A percentile compares a stretch with the other conserved stretches of the same genome.
These are phyloP conservation scores for Calliopum simillimum DNA, from an alignment of 2,888 invertebrate species.

Conservation along the genomic window DNA sequence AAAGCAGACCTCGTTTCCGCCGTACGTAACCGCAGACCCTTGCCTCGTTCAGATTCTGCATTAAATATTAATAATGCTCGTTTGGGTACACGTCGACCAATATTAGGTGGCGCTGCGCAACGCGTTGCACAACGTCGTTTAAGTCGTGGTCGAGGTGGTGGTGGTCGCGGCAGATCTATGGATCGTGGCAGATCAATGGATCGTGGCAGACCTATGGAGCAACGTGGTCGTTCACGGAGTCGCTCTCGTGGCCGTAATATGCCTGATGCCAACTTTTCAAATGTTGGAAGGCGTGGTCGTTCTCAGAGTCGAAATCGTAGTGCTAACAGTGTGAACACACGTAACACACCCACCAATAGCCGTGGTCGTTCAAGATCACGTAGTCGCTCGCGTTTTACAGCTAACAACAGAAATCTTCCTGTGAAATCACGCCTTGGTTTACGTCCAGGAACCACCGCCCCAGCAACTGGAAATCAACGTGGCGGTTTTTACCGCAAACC, in stretches of 20 bases:
- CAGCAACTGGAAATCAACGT: slow-evolving; percentile 40
- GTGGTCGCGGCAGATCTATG: slow-evolving; percentile 37
- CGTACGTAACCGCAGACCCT: slow-evolving; percentile 44
- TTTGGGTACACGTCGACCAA: slow-evolving; percentile 52
- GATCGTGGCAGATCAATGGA: slow-evolving; percentile 42
- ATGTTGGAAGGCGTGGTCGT: slow-evolving; percentile 43
- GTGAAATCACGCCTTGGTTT: slow-evolving; percentile 61
- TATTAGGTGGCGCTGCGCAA: slow-evolving; percentile 57
- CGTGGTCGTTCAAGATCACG: slow-evolving; percentile 48
- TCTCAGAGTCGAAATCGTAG: slow-evolving; percentile 47
- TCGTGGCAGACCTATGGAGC: slow-evolving; percentile 27
- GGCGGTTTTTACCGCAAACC: slow-evolving; percentile 39
- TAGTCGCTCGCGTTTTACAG: slow-evolving; percentile 40
- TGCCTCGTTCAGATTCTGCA: slow-evolving; percentile 58
- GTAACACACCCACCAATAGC: slow-evolving; percentile 25
- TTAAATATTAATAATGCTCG: slow-evolving; percentile 57
- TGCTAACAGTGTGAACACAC: too few relatives aligned
- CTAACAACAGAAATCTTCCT: slow-evolving; percentile 46
- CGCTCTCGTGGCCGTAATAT: slow-evolving; percentile 50
- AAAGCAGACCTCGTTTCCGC: slow-evolving; percentile 63
- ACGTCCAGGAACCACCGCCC: slow-evolving; percentile 51
- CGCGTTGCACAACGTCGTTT: slow-evolving; percentile 55
- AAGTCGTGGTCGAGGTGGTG: slow-evolving; percentile 41
- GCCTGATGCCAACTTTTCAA: not conserved
- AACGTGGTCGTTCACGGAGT: slow-evolving; percentile 55